phyloP scores from a whole-genome alignment of 1,140 invertebrate species.

The Drosophila equinoxialis region DNA sequence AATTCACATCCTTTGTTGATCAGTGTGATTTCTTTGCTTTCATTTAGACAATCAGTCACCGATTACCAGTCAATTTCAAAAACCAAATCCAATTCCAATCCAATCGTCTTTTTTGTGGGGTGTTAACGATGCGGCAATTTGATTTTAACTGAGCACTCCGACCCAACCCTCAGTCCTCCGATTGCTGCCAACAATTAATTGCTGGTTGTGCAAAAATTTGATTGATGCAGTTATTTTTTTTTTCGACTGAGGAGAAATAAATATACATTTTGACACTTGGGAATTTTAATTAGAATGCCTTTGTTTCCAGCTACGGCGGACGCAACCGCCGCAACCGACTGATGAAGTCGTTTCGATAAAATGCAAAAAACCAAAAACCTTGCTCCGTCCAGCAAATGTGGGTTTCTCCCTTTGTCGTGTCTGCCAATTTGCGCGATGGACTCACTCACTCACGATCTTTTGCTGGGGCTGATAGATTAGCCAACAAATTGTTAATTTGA shows the following conservation, averaged over 20 bases:
- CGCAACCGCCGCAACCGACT: slow-evolving; percentile 7
- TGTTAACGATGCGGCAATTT: slow-evolving; percentile 59
- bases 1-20: neutral
- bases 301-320: slow-evolving; percentile 44
- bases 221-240: slow-evolving; percentile 54
- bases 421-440: slow-evolving; percentile 48
- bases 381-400: neutral
- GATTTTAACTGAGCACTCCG: slow-evolving; percentile 30
- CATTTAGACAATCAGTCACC: slow-evolving; percentile 56
- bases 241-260: slow-evolving; percentile 40
- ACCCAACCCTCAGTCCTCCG: neutral
- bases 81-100: slow-evolving; percentile 34
- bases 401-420: slow-evolving; percentile 1
- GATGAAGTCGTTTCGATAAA: slow-evolving; percentile 58
- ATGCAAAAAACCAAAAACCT: slow-evolving; percentile 36
- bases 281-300: slow-evolving; percentile 73
- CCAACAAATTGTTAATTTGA: slow-evolving; percentile 70
- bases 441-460: slow-evolving; percentile 42
- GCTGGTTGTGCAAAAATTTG: slow-evolving; percentile 63
- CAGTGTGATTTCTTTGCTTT: slow-evolving; percentile 25
- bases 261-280: slow-evolving; percentile 56
- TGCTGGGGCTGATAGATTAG: slow-evolving; percentile 60
- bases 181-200: slow-evolving; percentile 43
- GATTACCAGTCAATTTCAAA: slow-evolving; percentile 39
- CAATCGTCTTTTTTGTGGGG: slow-evolving; percentile 41